Conservation (phyloP, 2,797 vertebrate species). For the Thunnus albacares region DNA sequence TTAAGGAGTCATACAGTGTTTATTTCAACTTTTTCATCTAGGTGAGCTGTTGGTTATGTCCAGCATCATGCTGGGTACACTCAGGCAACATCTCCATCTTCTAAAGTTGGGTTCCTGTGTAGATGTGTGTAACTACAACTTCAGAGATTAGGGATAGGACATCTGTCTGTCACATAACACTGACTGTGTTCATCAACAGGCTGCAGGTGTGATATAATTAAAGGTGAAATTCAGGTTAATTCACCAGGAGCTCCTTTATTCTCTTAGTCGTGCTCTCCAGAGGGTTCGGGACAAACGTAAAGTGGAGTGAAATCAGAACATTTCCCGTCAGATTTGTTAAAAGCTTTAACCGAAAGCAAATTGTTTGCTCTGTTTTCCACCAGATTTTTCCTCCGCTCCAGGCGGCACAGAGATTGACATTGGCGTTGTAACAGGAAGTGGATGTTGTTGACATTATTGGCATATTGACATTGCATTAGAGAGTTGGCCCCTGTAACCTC, state of each 20-base stretch:
- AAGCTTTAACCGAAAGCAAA: conserved; percentile 4
- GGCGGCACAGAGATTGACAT: conserved; percentile 37
- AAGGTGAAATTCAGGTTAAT: conserved; percentile 14
- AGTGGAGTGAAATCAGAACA: not conserved
- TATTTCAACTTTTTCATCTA: conserved; percentile 16
- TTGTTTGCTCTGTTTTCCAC: conserved; percentile 5
- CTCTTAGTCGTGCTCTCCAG: conserved; percentile 18
- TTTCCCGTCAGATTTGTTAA: not conserved
- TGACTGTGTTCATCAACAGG: not conserved
- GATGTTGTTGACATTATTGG: conserved; percentile 54
- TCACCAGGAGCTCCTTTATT: conserved; percentile 4
- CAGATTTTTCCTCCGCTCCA: conserved; percentile 10
- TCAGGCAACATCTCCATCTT: not conserved
- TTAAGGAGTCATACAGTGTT: not conserved
- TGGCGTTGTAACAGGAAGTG: conserved; percentile 48
- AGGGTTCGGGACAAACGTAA: not conserved
- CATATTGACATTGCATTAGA: conserved; percentile 52
- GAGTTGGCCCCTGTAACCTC: conserved; percentile 18
- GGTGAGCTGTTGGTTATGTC: not conserved
- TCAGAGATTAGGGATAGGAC: conserved; percentile 1
- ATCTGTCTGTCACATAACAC: not conserved
- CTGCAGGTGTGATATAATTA: not conserved
- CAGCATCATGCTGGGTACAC: no score
- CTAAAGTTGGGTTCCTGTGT: not conserved
- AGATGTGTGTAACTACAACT: not conserved